Conservation (phyloP, 2,888 invertebrate species). For the Arctia plantaginis region DNA sequence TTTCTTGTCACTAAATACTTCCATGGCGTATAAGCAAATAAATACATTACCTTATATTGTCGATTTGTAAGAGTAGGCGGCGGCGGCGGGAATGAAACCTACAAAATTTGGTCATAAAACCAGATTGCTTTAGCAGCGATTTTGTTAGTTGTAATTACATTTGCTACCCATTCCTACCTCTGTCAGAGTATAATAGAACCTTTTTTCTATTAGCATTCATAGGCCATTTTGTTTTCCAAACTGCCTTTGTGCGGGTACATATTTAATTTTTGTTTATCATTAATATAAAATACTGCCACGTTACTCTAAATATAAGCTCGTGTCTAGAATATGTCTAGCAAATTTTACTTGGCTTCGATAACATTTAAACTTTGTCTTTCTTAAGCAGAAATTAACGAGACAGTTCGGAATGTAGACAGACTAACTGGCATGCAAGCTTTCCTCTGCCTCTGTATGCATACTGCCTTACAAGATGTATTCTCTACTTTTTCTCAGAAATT, state of each 20-base stretch:
- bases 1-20: neutral
- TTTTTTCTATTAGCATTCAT: neutral
- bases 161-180: neutral
- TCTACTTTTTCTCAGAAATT: neutral
- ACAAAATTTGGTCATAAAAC: neutral
- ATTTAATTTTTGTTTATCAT: neutral
- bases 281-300: neutral
- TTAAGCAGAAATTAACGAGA: neutral
- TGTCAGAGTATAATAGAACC: neutral
- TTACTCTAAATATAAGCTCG: neutral
- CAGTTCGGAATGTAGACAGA: neutral
- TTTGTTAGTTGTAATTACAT: neutral
- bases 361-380: neutral
- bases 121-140: neutral
- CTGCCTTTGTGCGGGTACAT: neutral
- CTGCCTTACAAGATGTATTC: neutral
- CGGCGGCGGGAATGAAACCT: neutral
- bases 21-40: neutral
- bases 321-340: neutral
- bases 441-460: neutral
- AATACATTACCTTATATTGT: neutral
- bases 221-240: neutral
- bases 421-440: neutral
- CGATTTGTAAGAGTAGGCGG: neutral
- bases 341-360: neutral